These are phyloP conservation scores for Astreopora myriophthalma DNA, from an alignment of 64 coral and sea anemone genomes.

Conservation along the genomic window DNA sequence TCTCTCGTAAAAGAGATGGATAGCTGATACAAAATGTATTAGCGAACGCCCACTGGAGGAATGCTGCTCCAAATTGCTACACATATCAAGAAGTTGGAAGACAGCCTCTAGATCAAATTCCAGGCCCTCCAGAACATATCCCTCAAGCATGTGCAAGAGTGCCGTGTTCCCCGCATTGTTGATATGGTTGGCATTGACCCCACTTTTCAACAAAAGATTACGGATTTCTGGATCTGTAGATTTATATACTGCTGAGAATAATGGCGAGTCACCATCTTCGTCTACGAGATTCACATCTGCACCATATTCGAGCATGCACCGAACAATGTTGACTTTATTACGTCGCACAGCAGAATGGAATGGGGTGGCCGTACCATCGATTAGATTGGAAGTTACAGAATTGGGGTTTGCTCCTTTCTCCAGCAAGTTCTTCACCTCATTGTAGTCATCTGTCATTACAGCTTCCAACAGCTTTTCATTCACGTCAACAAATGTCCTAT, in stretches of 20 bases:
- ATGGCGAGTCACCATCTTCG: conserved; percentile 57
- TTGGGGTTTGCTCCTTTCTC: conserved; percentile 59
- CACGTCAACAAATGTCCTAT: conserved; percentile 22
- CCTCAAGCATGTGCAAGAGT: conserved; percentile 76
- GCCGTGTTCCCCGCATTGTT: conserved; percentile 62
- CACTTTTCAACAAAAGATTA: conserved; percentile 50
- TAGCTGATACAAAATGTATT: conserved; percentile 72
- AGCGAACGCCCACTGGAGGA: conserved; percentile 67
- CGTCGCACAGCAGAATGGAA: conserved; percentile 61
- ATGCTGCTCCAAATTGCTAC: conserved; percentile 67
- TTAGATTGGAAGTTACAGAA: conserved; percentile 65
- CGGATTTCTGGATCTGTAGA: conserved; percentile 69
- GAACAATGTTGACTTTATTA: conserved; percentile 71
- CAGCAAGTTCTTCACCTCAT: conserved; percentile 60
- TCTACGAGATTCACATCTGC: conserved; percentile 72
- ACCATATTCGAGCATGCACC: conserved; percentile 67
- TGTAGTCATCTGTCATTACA: conserved; percentile 32
- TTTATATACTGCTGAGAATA: conserved; percentile 67
- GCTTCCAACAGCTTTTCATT: conserved; percentile 14
- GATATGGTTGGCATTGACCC: conserved; percentile 38
- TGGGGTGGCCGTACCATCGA: conserved; percentile 42
- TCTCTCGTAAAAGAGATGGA: conserved; percentile 61
- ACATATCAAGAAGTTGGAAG: conserved; percentile 66
- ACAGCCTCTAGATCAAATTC: conserved; percentile 50
- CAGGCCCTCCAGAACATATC: conserved; percentile 65